Base-by-base conservation (phyloP, 2,113 vertebrate species). In the Toxotes chatareus region DNA sequence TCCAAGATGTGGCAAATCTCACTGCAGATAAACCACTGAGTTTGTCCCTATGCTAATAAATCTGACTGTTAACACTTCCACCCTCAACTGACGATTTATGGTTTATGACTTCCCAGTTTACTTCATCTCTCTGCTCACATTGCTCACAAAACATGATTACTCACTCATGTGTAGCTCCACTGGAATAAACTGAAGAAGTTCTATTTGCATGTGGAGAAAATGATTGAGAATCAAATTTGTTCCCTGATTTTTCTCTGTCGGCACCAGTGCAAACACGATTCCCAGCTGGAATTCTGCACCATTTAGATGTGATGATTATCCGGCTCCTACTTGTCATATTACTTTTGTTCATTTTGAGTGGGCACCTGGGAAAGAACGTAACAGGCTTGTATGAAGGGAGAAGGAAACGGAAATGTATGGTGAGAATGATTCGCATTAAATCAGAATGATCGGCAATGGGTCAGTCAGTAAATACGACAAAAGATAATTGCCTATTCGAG, bases 401-500 rank as follows among this genome's bases (percentile, higher is more conserved):
- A 46, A 47, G 11, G 63, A 69, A 55, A 19, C 3, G 3, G 27
- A 55, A 67, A 80, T 63, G 56, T 47, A 53, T 27, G 23, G 65
- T 65, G 36, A 51, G 49, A 73, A 40, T 21, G 53, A 69, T 69
- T 67, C 59, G 49, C 16, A 42, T 85, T 38, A 74, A 87, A 80
- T 69, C 56, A 19, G 38, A 66, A 40, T 57, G 46, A 70, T 83
- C 40, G 2, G 64, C 38, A 36, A 44, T 64, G 76, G 79, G 77
- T 91, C 66, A 51, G 51, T 70, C 63, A 27, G 65, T 65, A 82
- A 88, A 79, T 80, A 75, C 14, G 55, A 76, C 49, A 46, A 66
- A 47, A 71, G 60, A 55, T 79, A 86, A 88, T 84, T 85, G 75
- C 23, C 60, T 63, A 53, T 86, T 89, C 74, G 49, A 79, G 46